Evolutionary conservation across 2,797 vertebrate genomes (phyloP).

Genomic region (Alcedo atthis): DNA sequence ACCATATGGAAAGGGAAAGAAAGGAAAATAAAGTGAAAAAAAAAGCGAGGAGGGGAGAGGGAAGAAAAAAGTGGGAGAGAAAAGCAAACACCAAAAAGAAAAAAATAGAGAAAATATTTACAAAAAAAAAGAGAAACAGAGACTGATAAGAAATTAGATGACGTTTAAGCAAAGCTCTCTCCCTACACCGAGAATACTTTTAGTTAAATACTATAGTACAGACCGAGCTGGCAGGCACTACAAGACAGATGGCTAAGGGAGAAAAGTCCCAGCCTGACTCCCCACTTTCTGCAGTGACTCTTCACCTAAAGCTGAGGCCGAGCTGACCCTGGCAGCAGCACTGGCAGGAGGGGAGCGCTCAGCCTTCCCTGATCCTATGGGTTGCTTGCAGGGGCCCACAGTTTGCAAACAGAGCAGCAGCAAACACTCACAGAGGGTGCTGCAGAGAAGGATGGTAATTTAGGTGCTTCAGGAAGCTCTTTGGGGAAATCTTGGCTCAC

Average conservation of each 20-base stretch:
- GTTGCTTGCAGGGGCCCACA: accelerated
- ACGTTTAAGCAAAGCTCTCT: not conserved
- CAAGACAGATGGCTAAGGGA: not conserved
- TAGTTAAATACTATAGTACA: not conserved
- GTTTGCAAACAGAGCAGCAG: not conserved
- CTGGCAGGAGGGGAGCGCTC: not conserved
- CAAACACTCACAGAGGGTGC: not conserved
- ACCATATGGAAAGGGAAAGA: not conserved
- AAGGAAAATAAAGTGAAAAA: too few relatives aligned
- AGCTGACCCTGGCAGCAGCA: not conserved
- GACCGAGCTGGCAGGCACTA: not conserved
- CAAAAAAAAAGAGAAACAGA: not conserved
- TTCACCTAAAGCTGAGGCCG: not conserved
- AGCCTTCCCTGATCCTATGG: accelerated
- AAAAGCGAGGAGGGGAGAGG: too few relatives aligned
- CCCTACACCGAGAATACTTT: not conserved
- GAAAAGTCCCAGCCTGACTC: not conserved
- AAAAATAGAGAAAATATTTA: too few relatives aligned
- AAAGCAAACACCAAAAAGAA: too few relatives aligned
- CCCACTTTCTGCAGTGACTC: not conserved
- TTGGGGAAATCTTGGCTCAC: not conserved
- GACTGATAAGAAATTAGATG: not conserved
- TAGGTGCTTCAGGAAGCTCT: not conserved
- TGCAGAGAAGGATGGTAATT: not conserved
- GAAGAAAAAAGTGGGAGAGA: too few relatives aligned